Evolutionary conservation across 2,888 invertebrate genomes (phyloP).

Genomic region (Helobdella robusta): DNA sequence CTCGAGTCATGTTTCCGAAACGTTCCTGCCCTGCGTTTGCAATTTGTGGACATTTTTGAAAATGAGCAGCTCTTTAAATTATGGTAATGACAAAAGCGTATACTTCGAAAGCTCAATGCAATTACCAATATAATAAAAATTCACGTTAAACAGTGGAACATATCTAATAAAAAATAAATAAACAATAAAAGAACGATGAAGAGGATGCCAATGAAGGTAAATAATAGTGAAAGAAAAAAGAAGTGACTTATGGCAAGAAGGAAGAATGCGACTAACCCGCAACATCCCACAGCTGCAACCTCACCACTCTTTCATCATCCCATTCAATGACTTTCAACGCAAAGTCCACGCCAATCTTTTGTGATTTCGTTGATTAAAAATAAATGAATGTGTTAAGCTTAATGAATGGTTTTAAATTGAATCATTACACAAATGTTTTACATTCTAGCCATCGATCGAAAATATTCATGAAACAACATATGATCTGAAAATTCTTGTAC

Average conservation of each 20-base stretch:
- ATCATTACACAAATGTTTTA: no score
- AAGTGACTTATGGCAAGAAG: background rate
- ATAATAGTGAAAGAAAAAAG: background rate
- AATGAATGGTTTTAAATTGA: no score
- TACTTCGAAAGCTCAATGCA: no score
- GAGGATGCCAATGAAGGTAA: background rate
- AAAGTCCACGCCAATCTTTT: slow-evolving; percentile 54
- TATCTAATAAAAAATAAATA: no score
- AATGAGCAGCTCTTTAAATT: background rate
- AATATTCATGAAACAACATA: no score
- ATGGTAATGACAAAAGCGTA: background rate
- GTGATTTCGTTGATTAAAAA: no score
- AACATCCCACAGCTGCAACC: slow-evolving; percentile 57
- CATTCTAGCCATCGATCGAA: no score
- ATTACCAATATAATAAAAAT: no score
- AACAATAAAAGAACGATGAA: background rate
- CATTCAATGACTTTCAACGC: slow-evolving; percentile 56
- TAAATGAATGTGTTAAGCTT: no score
- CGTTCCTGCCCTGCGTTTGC: slow-evolving; percentile 54
- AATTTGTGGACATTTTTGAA: background rate
- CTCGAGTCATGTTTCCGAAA: slow-evolving; percentile 58
- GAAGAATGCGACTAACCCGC: slow-evolving; percentile 50
- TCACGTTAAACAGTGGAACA: no score
- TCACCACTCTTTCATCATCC: slow-evolving; percentile 54
- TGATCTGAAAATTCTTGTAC: no score